A percentile compares a stretch with the other conserved stretches of the same genome.
These are phyloP conservation scores for Formicarius rufipectus DNA, from an alignment of 2,113 vertebrate genomes.

Conservation along the genomic window DNA sequence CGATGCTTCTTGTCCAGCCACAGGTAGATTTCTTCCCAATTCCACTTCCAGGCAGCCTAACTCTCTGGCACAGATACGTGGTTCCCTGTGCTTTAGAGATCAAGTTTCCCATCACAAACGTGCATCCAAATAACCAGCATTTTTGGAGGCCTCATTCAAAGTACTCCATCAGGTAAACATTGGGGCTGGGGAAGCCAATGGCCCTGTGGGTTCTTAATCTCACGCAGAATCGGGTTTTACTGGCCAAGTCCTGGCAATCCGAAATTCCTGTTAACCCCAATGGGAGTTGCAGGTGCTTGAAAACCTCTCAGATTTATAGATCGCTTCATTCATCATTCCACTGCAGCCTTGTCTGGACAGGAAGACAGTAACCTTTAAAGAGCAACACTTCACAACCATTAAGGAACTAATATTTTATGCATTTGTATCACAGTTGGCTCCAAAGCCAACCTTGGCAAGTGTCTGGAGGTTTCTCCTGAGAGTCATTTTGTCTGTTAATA, in stretches of 20 bases:
- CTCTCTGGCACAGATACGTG: neutral
- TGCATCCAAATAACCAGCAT: neutral
- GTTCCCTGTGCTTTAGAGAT: neutral
- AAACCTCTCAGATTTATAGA: neutral
- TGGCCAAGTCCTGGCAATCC: neutral
- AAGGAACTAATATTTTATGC: constrained; percentile 56
- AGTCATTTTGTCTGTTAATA: constrained; percentile 51
- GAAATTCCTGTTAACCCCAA: constrained; percentile 17
- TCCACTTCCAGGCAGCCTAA: neutral
- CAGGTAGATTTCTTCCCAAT: neutral
- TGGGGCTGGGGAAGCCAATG: neutral
- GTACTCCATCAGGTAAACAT: neutral
- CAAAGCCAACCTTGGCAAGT: constrained; percentile 51
- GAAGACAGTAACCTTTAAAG: constrained; percentile 63
- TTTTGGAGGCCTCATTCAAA: neutral
- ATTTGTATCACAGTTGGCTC: constrained; percentile 58
- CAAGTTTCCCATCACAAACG: neutral
- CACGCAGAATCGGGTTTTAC: neutral
- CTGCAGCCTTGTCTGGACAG: constrained; percentile 48
- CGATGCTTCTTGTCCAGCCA: neutral
- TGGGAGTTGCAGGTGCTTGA: constrained; percentile 41
- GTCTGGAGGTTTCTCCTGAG: constrained; percentile 58
- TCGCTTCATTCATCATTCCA: constrained; percentile 14
- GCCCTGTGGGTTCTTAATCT: neutral
- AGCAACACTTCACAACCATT: constrained; percentile 55